phyloP scores from a whole-genome alignment of 2,797 vertebrate species.

The Bothrops alternatus region DNA sequence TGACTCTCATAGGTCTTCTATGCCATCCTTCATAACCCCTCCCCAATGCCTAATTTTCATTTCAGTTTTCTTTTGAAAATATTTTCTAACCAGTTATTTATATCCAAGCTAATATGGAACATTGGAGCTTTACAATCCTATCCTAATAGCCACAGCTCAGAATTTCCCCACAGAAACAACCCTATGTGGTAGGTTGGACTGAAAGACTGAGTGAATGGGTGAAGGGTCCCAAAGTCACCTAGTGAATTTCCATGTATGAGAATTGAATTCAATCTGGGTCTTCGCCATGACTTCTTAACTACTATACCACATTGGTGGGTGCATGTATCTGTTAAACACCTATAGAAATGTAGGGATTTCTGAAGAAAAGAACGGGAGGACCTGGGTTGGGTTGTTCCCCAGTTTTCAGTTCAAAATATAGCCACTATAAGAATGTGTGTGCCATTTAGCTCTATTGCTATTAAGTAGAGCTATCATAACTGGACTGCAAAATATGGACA shows the following conservation, averaged over 20 bases:
- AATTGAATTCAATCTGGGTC: background rate
- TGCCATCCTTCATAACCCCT: background rate
- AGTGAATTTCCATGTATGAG: background rate
- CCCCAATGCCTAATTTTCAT: background rate
- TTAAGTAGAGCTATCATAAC: background rate
- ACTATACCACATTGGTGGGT: background rate
- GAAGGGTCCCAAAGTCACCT: background rate
- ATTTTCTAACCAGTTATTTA: background rate
- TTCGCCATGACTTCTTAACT: background rate
- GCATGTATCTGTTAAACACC: background rate
- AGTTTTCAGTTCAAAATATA: background rate
- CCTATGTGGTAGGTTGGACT: background rate
- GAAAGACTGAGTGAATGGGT: background rate
- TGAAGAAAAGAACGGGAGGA: background rate
- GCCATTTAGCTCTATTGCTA: background rate
- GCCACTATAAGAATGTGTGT: background rate
- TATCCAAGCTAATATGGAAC: background rate
- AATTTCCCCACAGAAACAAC: background rate
- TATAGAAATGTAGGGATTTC: background rate
- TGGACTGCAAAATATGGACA: background rate
- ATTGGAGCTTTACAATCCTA: background rate
- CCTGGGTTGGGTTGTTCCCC: too few species aligned
- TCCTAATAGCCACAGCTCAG: background rate
- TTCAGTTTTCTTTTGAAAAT: background rate
- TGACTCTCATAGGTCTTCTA: background rate